Conservation (phyloP, 92 coral and sea anemone genomes). For the Meandrina meandrites region DNA sequence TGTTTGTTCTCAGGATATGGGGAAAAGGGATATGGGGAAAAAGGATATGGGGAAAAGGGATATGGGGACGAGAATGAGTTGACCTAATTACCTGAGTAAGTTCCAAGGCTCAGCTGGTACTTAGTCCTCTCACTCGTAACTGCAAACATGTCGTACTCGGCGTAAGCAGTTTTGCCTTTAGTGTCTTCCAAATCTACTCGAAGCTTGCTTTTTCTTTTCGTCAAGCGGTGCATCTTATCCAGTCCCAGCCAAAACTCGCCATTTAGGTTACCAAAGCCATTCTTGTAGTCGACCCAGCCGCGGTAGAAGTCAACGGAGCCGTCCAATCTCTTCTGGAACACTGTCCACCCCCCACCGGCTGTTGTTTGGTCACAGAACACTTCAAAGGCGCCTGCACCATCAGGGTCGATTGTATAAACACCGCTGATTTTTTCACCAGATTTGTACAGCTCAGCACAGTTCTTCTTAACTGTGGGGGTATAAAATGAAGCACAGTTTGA, state of each 20-base stretch:
- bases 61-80: too few relatives aligned
- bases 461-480: background rate
- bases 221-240: constrained; percentile 36
- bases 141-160: constrained; percentile 55
- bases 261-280: constrained; percentile 36
- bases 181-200: constrained; percentile 61
- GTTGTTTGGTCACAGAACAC: constrained; percentile 80
- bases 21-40: too few relatives aligned
- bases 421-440: constrained; percentile 65
- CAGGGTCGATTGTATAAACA: constrained; percentile 76
- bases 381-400: constrained; percentile 60
- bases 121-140: constrained; percentile 39
- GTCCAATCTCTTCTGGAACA: constrained; percentile 73
- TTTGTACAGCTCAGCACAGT: constrained; percentile 50
- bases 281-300: constrained; percentile 57
- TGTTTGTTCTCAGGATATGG: too few relatives aligned
- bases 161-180: constrained; percentile 43
- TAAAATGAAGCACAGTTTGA: background rate
- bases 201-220: constrained; percentile 41
- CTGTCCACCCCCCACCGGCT: constrained; percentile 85
- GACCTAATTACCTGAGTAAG: too few relatives aligned
- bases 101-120: too few relatives aligned
- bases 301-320: constrained; percentile 68
- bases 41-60: too few relatives aligned
- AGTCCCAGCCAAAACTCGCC: constrained; percentile 55